Evolutionary conservation across 2,888 invertebrate species (phyloP), one percentile per base, ranked within the genome.

Genomic region (Fragum whitleyi): DNA sequence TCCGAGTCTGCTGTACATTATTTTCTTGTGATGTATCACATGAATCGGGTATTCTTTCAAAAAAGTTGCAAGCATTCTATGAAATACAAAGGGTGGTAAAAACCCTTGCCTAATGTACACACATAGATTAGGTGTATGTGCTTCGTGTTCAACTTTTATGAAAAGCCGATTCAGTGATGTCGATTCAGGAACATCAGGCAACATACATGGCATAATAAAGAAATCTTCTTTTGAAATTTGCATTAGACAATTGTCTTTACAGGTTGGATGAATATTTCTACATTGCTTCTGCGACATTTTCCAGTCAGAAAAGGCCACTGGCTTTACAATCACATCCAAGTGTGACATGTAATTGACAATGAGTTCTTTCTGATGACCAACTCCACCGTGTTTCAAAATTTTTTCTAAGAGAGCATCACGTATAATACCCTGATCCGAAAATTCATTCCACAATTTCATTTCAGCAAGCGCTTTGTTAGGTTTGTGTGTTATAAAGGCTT

Each of bases 401-500:
- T 23, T 29, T 28, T 69, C 69, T 23, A 69, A 28, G 14, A 69
- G 21, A n/a, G 0, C 28, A 19, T 19, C 21, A 1, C 9, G 23
- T 16, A 69, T 19, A 14, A n/a, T 1, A 19, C 28, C 69, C 51
- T n/a, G 19, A 0, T 51, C 19, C 9, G 23, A 23, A 53, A 28
- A 69, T 1, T 51, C 28, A 26, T 69, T 28, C 69, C 69, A 69
- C 11, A 14, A 21, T 2, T 51, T 47, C 3, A 61, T 1, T n/a
- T n/a, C 3, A 14, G 2, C 2, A 7, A n/a, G 6, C 14, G 5
- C 19, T 16, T 6, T 61, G 36, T 32, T 32, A 7, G 26, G 57
- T 32, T 16, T 32, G n/a, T 61, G 61, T 32, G 61, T 61, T 11
- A 83, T 67, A 68, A 83, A 83, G 19, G 77, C 74, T 51, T 71